Base-by-base conservation (phyloP, 2,113 vertebrate species). In the Labrus mixtus region DNA sequence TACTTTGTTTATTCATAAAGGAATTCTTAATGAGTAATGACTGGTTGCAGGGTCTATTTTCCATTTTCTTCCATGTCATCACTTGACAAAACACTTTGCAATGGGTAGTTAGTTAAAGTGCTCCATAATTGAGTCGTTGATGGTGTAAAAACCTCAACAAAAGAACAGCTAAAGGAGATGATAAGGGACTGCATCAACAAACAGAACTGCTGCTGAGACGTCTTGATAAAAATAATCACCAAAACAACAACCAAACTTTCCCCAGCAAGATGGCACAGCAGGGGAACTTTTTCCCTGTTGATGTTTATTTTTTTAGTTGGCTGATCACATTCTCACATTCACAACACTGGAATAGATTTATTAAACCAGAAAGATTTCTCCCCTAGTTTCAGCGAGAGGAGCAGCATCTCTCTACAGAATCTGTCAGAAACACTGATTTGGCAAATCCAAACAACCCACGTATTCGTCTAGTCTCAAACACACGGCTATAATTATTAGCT, bases 31-130 rank as follows among this genome's bases (percentile, higher is more conserved):
- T 82, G 0, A 25, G 64, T 70, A 62, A 62, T 45, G 6, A 0
- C 78, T 57, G 60, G 6, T 62, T 57, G 54, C 29, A 33, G 67
- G 65, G 23, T n/a, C n/a, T n/a, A n/a, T n/a, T n/a, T n/a, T n/a
- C 68, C 5, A 22, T 59, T 36, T 54, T 63, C 29, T 62, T 33
- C 6, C 7, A 36, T 68, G 23, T 67, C 50, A 64, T 62, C 51
- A 19, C 46, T 19, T 17, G 15, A 19, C 17, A 17, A 48, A 48
- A 48, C 15, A 19, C 15, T 19, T 1, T 33, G 29, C 7, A 2
- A 48, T 48, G 46, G 17, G 8, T 48, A 8, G 7, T 48, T 48
- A 8, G 7, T 48, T 19, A 17, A 17, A 7, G 17, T 8, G 46
- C 46, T 17, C 46, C 46, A 48, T n/a, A n/a, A 10, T 56, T 70